Evolutionary conservation across 1,140 invertebrate species (phyloP).

Genomic region (Drosophila burlai): DNA sequence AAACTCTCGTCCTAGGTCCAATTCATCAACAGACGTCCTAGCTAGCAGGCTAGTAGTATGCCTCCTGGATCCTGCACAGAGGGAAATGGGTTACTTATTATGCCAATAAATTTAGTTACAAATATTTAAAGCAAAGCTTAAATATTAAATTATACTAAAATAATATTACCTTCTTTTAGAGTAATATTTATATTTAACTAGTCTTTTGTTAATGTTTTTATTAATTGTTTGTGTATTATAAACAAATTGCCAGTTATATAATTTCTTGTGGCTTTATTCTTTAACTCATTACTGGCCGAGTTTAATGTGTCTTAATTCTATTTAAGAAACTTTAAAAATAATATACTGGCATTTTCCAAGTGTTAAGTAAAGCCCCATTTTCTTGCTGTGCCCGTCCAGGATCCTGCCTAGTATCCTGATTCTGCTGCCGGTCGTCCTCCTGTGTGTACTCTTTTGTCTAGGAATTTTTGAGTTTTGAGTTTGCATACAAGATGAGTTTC

Average conservation of each 20-base stretch:
- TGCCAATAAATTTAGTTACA: neutral
- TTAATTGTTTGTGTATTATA: too few species aligned
- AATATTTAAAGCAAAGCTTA: neutral
- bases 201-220: too few species aligned
- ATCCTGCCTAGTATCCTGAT: slow-evolving; percentile 34
- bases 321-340: neutral
- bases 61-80: slow-evolving; percentile 24
- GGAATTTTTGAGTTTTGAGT: slow-evolving; percentile 84
- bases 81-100: neutral
- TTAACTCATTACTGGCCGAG: too few species aligned
- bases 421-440: slow-evolving; percentile 48
- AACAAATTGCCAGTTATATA: too few species aligned
- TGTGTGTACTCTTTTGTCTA: slow-evolving; percentile 79
- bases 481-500: slow-evolving; percentile 83
- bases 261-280: too few species aligned
- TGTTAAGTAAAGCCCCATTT: neutral
- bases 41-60: slow-evolving; percentile 44
- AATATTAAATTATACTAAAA: too few species aligned
- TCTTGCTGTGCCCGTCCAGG: slow-evolving; percentile 34
- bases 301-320: neutral
- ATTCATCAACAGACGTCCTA: slow-evolving; percentile 75
- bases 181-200: too few species aligned
- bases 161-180: too few species aligned
- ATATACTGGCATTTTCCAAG: too few species aligned
- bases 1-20: slow-evolving; percentile 59